Conservation (phyloP, 1,140 invertebrate species). For the Nasonia longicornis region DNA sequence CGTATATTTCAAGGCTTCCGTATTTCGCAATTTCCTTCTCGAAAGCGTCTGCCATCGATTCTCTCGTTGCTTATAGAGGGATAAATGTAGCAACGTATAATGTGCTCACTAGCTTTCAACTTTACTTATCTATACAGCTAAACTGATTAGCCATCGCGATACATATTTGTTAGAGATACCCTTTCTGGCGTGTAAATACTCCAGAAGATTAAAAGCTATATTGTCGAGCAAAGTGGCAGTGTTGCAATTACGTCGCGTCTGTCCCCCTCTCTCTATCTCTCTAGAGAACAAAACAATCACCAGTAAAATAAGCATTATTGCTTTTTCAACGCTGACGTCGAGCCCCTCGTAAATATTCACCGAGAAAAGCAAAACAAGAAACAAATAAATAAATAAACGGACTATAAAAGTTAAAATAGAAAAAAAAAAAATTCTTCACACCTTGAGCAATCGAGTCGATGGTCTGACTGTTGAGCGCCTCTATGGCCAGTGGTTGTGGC, state of each 20-base stretch:
- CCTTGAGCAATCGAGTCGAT: slow-evolving; percentile 4
- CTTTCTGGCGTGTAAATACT: not conserved
- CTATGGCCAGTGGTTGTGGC: not conserved
- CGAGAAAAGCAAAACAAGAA: not conserved
- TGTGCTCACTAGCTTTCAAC: no score
- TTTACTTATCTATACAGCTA: not conserved
- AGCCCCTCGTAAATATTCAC: not conserved
- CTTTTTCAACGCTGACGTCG: not conserved
- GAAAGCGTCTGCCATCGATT: not conserved
- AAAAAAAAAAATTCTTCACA: not conserved
- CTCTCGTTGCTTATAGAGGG: no score
- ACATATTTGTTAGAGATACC: not conserved
- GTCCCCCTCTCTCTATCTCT: no score
- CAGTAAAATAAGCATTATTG: not conserved
- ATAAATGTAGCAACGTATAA: no score
- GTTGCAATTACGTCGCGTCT: not conserved
- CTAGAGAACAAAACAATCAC: not conserved
- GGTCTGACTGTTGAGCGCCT: not conserved
- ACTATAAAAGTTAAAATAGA: not conserved
- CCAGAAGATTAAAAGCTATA: not conserved
- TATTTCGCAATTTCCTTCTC: not conserved
- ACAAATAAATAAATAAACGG: no score
- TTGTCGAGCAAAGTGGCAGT: not conserved
- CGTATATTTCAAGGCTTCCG: not conserved
- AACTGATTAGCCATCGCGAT: not conserved